Conservation (phyloP, 2,113 vertebrate genomes). For the Anser cygnoides region DNA sequence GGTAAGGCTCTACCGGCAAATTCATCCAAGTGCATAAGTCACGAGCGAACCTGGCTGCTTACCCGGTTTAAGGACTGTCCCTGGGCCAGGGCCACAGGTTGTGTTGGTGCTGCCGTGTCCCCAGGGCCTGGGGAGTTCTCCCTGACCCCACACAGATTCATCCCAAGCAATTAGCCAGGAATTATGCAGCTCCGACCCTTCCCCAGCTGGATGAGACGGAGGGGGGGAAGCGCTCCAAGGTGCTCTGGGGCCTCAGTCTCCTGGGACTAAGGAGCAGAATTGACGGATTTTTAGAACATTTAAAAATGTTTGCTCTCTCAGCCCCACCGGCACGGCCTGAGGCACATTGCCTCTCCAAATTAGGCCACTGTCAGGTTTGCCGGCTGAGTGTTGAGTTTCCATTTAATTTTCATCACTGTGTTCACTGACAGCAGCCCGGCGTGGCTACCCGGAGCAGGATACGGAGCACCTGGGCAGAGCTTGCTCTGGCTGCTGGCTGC, state of each 20-base stretch:
- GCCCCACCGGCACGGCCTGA: conserved; percentile 11
- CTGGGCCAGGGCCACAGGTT: neutral
- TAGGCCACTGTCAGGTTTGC: conserved; percentile 39
- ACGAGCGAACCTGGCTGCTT: neutral
- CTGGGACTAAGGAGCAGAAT: neutral
- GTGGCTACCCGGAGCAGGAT: neutral
- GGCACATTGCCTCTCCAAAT: conserved; percentile 34
- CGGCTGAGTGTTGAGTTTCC: neutral
- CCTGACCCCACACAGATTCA: neutral
- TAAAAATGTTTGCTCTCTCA: conserved; percentile 24
- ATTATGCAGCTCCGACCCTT: neutral
- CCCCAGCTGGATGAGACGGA: neutral
- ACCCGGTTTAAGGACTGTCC: neutral
- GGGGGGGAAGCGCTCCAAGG: neutral
- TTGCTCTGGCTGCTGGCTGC: neutral
- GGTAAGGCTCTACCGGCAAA: neutral
- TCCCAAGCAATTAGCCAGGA: neutral
- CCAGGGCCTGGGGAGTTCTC: neutral
- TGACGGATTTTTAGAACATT: neutral
- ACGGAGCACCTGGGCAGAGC: neutral
- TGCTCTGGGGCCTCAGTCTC: neutral
- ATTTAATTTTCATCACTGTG: neutral
- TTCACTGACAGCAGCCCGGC: neutral
- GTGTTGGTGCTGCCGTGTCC: rapidly evolving
- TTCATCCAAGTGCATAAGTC: neutral